Percentiles rank a stretch among this genome's conserved stretches.
These are phyloP conservation scores for Chelidonichthys spinosus DNA, from an alignment of 2,797 vertebrate species.

Conservation along the genomic window DNA sequence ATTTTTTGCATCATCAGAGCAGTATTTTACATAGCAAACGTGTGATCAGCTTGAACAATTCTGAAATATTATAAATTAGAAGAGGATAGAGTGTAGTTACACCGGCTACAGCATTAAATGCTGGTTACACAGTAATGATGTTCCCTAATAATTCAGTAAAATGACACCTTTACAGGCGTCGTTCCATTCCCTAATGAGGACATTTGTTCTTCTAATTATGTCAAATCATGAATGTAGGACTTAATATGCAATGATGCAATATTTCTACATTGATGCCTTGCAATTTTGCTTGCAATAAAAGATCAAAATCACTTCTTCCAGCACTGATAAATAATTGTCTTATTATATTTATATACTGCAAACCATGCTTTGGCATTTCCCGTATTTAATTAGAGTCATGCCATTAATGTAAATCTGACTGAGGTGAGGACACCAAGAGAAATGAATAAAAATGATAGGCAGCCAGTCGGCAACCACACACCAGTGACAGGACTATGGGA, in stretches of 20 bases:
- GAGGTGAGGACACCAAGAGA: background rate
- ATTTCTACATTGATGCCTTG: background rate
- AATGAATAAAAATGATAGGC: background rate
- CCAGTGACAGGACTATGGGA: slow-evolving; percentile 32
- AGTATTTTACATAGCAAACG: background rate
- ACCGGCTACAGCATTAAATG: slow-evolving; percentile 13
- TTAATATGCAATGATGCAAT: background rate
- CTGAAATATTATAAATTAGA: background rate
- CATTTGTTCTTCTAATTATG: background rate
- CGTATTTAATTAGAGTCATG: slow-evolving; percentile 15
- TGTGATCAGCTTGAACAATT: background rate
- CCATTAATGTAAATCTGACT: background rate
- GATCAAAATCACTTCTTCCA: background rate
- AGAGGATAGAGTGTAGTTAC: background rate
- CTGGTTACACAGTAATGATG: slow-evolving; percentile 5
- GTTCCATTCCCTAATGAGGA: background rate
- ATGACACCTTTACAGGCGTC: background rate
- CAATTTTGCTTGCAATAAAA: background rate
- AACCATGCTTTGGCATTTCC: background rate
- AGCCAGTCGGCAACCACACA: slow-evolving; percentile 12
- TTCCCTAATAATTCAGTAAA: slow-evolving; percentile 4
- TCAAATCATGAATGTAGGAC: background rate
- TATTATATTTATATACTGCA: background rate
- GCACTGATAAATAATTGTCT: background rate
- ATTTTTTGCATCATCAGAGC: background rate